Base-by-base conservation (phyloP, 2,797 vertebrate species). In the Crenichthys baileyi region DNA sequence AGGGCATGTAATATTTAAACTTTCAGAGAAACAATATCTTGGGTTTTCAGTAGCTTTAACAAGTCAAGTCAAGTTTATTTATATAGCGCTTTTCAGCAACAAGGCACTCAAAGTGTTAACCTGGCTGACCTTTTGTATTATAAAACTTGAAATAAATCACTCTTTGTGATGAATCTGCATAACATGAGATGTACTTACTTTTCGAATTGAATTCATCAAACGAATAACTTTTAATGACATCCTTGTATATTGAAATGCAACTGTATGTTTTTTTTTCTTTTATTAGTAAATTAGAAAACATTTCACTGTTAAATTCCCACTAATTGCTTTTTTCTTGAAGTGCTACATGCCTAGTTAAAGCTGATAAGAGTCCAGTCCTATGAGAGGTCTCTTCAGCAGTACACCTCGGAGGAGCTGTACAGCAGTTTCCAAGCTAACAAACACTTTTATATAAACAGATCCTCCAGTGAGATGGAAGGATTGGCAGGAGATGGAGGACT, bases 401-500 rank as follows among this genome's bases (percentile, higher is more conserved):
- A 26, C 75, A 58, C 78, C 70, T 63, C 63, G 0, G 76, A 81
- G 44, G 72, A 86, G 81, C 72, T 1, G 79, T 79, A 78, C 74
- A 46, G 85, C 60, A 72, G 85, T 78, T 76, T 86, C 82, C 55
- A 76, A 73, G 80, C 72, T 51, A 75, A 72, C 44, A 55, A 70
- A 73, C 79, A 55, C 80, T 68, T 82, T 63, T 5, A 71, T 1
- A 73, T 1, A 73, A 46, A 79, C 60, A 72, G 83, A 79, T 75
- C 53, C 70, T 70, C 79, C 58, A 51, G 56, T 76, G 79, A 81
- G 86, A 84, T 78, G 85, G 86, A 88, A 77, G 80, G 78, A 48
- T 87, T 50, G 39, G 82, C 76, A 77, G 53, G 79, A 67, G 83
- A 86, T 76, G 75, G 77, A 74, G 76, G 83, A 78, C 89, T 93